Conservation (phyloP, 2,888 invertebrate genomes). For the Drosophila borborema region DNA sequence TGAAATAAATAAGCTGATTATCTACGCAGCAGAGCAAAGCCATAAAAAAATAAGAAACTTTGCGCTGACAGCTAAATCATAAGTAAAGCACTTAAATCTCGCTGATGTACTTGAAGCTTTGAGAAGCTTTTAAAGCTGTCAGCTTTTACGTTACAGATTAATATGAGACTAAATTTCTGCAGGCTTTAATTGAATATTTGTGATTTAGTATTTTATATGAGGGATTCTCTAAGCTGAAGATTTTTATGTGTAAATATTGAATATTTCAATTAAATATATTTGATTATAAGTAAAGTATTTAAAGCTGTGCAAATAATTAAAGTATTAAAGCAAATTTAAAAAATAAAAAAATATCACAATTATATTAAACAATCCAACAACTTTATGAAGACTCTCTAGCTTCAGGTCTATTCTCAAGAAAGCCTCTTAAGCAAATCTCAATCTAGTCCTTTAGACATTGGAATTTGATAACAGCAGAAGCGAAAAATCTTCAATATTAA, state of each 20-base stretch:
- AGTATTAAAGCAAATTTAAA: too few species aligned
- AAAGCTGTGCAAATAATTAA: too few species aligned
- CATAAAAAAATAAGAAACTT: not conserved
- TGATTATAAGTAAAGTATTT: too few species aligned
- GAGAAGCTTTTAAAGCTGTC: not conserved
- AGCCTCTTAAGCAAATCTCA: not conserved
- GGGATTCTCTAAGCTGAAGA: not conserved
- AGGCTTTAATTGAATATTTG: not conserved
- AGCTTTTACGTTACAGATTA: not conserved
- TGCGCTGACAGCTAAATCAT: not conserved
- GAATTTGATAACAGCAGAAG: not conserved
- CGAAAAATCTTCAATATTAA: not conserved
- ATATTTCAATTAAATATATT: too few species aligned
- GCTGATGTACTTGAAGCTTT: not conserved
- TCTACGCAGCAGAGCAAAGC: not conserved
- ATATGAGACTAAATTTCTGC: not conserved
- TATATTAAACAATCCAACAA: too few species aligned
- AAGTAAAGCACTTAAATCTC: not conserved
- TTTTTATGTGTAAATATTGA: too few species aligned
- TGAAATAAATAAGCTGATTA: conserved; percentile 1
- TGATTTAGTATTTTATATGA: not conserved
- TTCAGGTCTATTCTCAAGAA: not conserved
- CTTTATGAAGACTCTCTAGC: too few species aligned
- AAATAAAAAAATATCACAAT: too few species aligned
- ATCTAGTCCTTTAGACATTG: not conserved